Evolutionary conservation across 2,113 vertebrate genomes (phyloP).

Genomic region (Megalops atlanticus): DNA sequence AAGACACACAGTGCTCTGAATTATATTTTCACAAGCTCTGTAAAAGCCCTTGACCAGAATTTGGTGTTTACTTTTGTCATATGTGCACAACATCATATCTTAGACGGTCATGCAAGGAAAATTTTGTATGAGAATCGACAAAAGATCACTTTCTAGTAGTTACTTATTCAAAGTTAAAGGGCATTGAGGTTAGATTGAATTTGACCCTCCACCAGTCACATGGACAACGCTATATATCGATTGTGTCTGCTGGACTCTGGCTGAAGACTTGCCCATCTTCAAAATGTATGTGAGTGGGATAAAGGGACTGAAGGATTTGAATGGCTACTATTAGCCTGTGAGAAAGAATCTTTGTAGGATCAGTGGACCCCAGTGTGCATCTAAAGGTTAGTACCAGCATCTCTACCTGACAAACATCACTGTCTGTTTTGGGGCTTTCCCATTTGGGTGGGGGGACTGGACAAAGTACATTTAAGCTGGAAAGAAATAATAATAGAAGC

Average conservation of each 20-base stretch:
- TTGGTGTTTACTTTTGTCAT: conserved; percentile 64
- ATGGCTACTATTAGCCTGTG: too few relatives aligned
- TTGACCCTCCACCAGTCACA: neutral
- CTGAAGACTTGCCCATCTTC: neutral
- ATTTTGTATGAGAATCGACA: too few relatives aligned
- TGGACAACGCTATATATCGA: neutral
- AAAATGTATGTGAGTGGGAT: neutral
- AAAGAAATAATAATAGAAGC: conserved; percentile 2
- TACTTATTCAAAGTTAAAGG: neutral
- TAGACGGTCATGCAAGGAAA: too few relatives aligned
- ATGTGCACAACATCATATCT: conserved; percentile 40
- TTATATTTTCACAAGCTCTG: neutral
- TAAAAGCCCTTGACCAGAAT: neutral
- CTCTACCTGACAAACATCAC: neutral
- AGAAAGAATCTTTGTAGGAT: neutral
- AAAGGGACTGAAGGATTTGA: too few relatives aligned
- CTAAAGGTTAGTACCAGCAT: too few relatives aligned
- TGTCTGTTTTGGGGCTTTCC: neutral
- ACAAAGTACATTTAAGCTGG: neutral
- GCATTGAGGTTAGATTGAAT: neutral
- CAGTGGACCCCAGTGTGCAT: neutral
- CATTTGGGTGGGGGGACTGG: too few relatives aligned
- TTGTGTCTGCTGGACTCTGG: neutral
- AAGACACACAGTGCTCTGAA: neutral
- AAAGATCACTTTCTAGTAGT: too few relatives aligned